These are phyloP conservation scores for Phaetusa simplex DNA, from an alignment of 2,113 vertebrate species.

Conservation along the genomic window DNA sequence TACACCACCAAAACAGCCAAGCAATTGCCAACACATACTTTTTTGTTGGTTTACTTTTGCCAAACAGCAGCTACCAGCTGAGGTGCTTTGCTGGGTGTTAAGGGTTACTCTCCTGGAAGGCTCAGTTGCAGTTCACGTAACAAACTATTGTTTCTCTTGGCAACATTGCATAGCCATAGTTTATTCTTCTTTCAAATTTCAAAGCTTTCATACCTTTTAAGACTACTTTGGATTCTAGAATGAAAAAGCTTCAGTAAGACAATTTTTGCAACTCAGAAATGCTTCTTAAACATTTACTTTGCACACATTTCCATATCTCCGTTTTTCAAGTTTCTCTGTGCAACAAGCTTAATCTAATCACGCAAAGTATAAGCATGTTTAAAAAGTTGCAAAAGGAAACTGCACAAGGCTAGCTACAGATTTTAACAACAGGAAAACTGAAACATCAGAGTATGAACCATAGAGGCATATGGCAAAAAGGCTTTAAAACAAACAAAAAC, in stretches of 20 bases:
- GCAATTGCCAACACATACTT: not conserved
- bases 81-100: not conserved
- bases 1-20: not conserved
- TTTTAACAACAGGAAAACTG: not conserved
- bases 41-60: not conserved
- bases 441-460: not conserved
- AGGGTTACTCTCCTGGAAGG: not conserved
- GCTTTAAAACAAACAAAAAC: not conserved
- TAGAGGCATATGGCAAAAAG: not conserved
- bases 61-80: not conserved
- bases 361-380: not conserved
- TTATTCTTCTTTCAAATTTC: not conserved
- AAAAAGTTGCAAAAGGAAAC: not conserved
- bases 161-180: not conserved
- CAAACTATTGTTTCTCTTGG: not conserved
- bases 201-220: not conserved
- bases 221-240: not conserved
- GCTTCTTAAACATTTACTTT: not conserved
- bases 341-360: not conserved
- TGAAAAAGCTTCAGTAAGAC: not conserved
- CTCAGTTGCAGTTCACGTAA: not conserved
- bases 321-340: not conserved
- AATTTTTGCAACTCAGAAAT: not conserved
- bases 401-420: not conserved
- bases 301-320: not conserved